Conservation (phyloP, 2,888 invertebrate species). For the Cephus pulcher region DNA sequence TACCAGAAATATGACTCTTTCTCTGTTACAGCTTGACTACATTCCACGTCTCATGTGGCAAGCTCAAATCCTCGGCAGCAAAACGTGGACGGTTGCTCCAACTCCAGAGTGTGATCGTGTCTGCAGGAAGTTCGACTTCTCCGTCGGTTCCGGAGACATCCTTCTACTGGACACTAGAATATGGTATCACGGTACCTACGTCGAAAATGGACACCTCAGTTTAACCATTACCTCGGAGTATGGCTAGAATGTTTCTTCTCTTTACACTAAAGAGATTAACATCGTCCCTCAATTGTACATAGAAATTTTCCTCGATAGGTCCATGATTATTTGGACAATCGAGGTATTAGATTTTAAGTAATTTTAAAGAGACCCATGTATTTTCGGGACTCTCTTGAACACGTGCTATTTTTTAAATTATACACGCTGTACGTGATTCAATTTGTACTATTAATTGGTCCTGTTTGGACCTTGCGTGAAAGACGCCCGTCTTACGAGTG, state of each 20-base stretch:
- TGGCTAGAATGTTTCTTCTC: constrained; percentile 70
- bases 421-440: not conserved
- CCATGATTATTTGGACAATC: not conserved
- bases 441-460: not conserved
- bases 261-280: not conserved
- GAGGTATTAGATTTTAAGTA: not conserved
- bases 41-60: constrained; percentile 95
- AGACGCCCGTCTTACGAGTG: not conserved
- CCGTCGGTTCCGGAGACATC: constrained; percentile 89
- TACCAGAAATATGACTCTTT: not conserved
- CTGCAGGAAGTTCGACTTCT: constrained; percentile 80
- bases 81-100: constrained; percentile 86
- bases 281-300: not conserved
- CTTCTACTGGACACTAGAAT: constrained; percentile 89
- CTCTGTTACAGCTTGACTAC: constrained; percentile 81
- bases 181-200: constrained; percentile 91
- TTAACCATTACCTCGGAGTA: constrained; percentile 93
- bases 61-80: constrained; percentile 87
- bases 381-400: not conserved
- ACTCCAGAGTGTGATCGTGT: constrained; percentile 87
- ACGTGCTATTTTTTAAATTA: not conserved
- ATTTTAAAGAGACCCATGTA: not conserved
- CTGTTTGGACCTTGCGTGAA: not conserved
- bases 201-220: constrained; percentile 84
- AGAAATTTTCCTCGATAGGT: not conserved